A percentile compares a stretch with the other conserved stretches of the same genome.
phyloP scores from a whole-genome alignment of 1,140 invertebrate species.

The Drosophila erecta region DNA sequence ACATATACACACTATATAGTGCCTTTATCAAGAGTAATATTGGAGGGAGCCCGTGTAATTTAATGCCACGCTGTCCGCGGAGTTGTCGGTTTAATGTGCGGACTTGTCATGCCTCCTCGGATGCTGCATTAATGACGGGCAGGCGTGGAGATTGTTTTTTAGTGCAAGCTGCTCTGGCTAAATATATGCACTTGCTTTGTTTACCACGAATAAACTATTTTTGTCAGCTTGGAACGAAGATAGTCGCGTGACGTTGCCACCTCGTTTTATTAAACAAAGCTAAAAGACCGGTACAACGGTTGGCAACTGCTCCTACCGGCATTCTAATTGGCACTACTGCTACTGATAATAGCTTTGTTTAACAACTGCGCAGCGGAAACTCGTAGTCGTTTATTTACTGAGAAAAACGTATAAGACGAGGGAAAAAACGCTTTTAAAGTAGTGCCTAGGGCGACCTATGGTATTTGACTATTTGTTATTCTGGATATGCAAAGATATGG shows the following conservation, averaged over 20 bases:
- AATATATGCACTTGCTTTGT: neutral
- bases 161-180: neutral
- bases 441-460: neutral
- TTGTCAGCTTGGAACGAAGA: neutral
- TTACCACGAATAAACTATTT: constrained; percentile 14
- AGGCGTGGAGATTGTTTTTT: neutral
- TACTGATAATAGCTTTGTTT: neutral
- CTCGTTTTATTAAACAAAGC: no score
- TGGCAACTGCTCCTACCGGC: neutral
- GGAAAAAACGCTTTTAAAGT: neutral
- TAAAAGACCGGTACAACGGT: neutral
- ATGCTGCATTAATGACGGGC: constrained; percentile 1
- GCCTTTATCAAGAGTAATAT: constrained; percentile 37
- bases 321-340: neutral
- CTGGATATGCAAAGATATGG: neutral
- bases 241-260: neutral
- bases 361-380: neutral
- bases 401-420: neutral
- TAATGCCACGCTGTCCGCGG: constrained; percentile 45
- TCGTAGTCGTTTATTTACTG: neutral
- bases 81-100: neutral
- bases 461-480: neutral
- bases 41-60: constrained; percentile 2
- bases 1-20: constrained; percentile 5
- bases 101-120: constrained; percentile 27